Percentiles rank a stretch among this genome's conserved stretches.
phyloP scores from a whole-genome alignment of 2,113 vertebrate species.

The Semnornis frantzii region DNA sequence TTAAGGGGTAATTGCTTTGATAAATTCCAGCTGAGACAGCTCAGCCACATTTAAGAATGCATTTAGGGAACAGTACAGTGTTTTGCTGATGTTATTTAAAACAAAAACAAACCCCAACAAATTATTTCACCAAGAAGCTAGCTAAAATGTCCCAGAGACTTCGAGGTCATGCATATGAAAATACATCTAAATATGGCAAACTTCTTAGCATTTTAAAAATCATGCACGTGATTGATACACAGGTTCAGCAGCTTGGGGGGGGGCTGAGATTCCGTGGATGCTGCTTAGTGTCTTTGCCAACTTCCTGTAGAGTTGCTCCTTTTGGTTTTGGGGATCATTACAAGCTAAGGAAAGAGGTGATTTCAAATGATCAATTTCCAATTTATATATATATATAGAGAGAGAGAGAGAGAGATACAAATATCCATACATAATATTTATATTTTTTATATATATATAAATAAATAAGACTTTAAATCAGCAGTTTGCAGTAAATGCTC shows the following conservation, averaged over 20 bases:
- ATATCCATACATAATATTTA: too few species aligned
- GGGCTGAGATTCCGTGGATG: not conserved
- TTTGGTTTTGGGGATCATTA: not conserved
- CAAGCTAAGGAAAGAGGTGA: not conserved
- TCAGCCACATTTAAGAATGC: not conserved
- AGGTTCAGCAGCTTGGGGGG: not conserved
- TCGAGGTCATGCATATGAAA: not conserved
- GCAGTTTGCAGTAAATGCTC: not conserved
- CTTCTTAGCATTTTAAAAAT: not conserved
- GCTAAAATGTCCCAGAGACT: not conserved
- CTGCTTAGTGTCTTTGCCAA: not conserved
- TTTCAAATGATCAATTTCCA: not conserved
- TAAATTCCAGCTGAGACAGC: conserved; percentile 16
- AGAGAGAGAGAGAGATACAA: too few species aligned
- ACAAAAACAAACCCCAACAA: fast-evolving
- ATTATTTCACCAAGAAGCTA: not conserved
- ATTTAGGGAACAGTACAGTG: not conserved
- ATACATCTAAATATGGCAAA: not conserved
- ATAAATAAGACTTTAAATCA: not conserved
- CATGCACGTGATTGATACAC: not conserved
- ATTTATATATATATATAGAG: too few species aligned
- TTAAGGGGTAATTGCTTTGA: conserved; percentile 20
- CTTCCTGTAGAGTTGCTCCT: not conserved
- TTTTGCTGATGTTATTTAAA: not conserved
- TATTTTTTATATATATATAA: too few species aligned